Percentiles rank a stretch among this genome's conserved stretches.
Evolutionary conservation across 2,797 vertebrate genomes (phyloP).

Genomic region (Garrulus glandarius): DNA sequence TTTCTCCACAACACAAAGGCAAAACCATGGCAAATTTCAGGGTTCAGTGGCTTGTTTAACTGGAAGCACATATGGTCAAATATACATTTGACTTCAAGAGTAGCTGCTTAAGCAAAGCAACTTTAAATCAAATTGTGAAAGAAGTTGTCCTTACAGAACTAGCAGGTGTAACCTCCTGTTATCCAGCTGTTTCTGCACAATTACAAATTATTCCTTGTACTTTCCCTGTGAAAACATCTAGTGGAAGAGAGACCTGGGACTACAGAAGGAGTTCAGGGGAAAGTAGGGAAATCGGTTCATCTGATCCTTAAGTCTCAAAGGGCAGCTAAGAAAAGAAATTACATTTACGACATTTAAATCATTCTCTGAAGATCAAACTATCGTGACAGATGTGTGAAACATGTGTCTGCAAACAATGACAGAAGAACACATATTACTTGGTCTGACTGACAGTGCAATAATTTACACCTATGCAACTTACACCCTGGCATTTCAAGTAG

Average conservation of each 20-base stretch:
- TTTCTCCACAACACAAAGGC: background rate
- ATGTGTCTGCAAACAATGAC: background rate
- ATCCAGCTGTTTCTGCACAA: background rate
- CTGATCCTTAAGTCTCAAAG: background rate
- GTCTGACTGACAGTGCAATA: background rate
- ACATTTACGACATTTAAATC: background rate
- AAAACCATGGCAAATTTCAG: background rate
- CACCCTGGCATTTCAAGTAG: background rate
- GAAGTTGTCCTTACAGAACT: background rate
- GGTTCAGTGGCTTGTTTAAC: background rate
- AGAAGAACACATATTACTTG: background rate
- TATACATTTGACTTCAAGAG: background rate
- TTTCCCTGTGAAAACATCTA: background rate
- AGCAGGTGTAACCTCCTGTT: background rate
- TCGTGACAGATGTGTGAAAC: background rate
- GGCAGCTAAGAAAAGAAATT: background rate
- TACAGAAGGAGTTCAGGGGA: background rate
- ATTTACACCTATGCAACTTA: background rate
- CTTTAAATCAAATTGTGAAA: background rate
- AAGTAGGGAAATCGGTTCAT: background rate
- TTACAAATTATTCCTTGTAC: background rate
- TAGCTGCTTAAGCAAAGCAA: background rate
- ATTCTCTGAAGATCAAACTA: background rate
- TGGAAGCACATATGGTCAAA: background rate
- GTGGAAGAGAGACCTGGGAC: background rate